Percentiles rank a stretch among this genome's conserved stretches.
Conservation (phyloP, 2,797 vertebrate species). For the Xiphophorus birchmanni region DNA sequence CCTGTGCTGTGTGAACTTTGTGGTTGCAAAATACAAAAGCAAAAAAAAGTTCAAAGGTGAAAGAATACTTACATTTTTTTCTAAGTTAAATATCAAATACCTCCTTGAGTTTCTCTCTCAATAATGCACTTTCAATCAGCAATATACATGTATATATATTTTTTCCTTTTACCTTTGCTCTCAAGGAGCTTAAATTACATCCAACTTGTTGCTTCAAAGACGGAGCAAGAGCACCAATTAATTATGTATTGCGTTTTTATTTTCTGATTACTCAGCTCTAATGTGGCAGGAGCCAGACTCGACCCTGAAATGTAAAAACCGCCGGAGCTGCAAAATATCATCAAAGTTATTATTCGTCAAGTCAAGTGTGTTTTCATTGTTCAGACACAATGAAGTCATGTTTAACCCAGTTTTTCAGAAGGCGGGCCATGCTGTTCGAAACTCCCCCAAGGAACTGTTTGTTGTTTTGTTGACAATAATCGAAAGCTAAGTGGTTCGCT, state of each 20-base stretch:
- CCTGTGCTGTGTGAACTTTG: neutral
- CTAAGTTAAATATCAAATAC: slow-evolving; percentile 19
- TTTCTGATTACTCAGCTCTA: slow-evolving; percentile 30
- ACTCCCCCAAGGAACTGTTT: neutral
- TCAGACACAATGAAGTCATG: neutral
- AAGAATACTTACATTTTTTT: neutral
- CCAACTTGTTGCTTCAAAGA: slow-evolving; percentile 33
- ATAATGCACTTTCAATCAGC: slow-evolving; percentile 29
- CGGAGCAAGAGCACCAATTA: slow-evolving; percentile 44
- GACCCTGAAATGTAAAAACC: neutral
- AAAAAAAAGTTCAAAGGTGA: neutral
- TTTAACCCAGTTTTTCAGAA: slow-evolving; percentile 22
- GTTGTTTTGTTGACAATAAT: neutral
- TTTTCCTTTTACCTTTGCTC: slow-evolving; percentile 7
- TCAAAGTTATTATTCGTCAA: slow-evolving; percentile 17
- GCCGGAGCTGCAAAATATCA: neutral
- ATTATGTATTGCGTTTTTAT: slow-evolving; percentile 39
- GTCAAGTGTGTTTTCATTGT: neutral
- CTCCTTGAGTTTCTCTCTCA: slow-evolving; percentile 19
- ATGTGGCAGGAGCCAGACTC: slow-evolving; percentile 9
- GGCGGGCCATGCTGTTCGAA: slow-evolving; percentile 2
- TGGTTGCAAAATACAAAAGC: neutral
- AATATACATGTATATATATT: neutral
- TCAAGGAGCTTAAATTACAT: slow-evolving; percentile 30
- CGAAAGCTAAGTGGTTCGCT: neutral